Base-by-base conservation (phyloP, 1,140 invertebrate genomes). In the Drosophila burlai region DNA sequence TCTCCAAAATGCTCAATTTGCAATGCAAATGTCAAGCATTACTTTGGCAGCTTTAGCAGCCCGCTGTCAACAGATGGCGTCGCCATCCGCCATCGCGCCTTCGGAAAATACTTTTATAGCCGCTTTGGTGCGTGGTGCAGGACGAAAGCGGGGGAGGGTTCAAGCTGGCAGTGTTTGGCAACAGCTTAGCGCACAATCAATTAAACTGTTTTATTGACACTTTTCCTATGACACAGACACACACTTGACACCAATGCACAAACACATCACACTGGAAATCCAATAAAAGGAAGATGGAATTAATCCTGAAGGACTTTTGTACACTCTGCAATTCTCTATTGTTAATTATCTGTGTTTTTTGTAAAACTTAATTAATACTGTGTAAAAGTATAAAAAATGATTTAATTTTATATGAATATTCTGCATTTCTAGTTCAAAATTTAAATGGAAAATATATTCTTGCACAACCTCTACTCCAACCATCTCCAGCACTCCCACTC, bases 21-120 rank as follows among this genome's bases (percentile, higher is more conserved):
- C 85, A 90, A 90, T 90, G 85, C 85, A 90, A 89, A 89, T 89
- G 82, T 85, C 72, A 76, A 74, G 85, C 85, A 90, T 91, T 90
- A 90, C 81, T 90, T 90, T 76, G 66, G 50, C 62, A 66, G 60
- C 59, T 26, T 57, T 34, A 77, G 65, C 60, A 67, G 60, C 68
- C 45, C 36, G 47, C 43, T 71, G 31, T 64, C 62, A 76, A 59
- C 72, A 78, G 64, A 58, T 76, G 73, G 31, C 42, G 55, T 11
- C 26, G n/a, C 18, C n/a, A 60, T 46, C 11, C 26, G n/a, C 18
- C n/a, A 60, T 46, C 11, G 26, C 40, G 55, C 57, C 54, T 57
- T 45, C 57, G 67, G 62, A 78, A 78, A 78, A 78, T 78, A 78
- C 74, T 78, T 78, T 78, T 78, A 78, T 69, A 21, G 74, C 64